Evolutionary conservation across 92 coral and sea anemone species (phyloP), one percentile per base, ranked within the genome.

Genomic region (Porites rus): DNA sequence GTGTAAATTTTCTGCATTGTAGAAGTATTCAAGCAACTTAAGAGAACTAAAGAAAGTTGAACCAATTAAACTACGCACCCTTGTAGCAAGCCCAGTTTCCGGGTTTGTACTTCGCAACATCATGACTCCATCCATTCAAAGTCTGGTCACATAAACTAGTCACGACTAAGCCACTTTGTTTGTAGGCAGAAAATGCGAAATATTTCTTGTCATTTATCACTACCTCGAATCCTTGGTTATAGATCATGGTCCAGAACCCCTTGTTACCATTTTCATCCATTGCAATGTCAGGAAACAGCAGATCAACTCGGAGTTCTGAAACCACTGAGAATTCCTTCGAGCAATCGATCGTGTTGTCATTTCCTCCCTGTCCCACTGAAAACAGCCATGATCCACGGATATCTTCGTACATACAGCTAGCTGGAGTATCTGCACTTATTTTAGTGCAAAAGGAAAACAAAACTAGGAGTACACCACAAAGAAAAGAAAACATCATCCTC

Each of bases 191-290:
- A 79, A 93, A 93, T 4, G 95, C 93, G 20, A 93, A 93, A 56
- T 79, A 93, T 69, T 87, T 87, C 56, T 53, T 83, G 0, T 89
- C 90, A 20, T 90, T 87, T 70, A 93, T 63, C 52, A 78, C 72
- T 72, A 93, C 95, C 59, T 93, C 95, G 43, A 93, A 93, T 4
- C 95, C 95, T 71, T 93, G 95, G 72, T 93, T 93, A 79, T 93
- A 93, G 17, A 93, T 93, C 93, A 93, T 73, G 28, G 95, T 93
- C 95, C 95, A 93, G 64, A 90, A 93, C 12, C 95, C 95, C 21
- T 38, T 22, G 65, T 90, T 90, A 25, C 89, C 93, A 3, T 73
- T 79, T 11, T 51, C 65, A 72, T 90, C 95, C 0, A 93, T 77
- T 21, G 93, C 95, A 16, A 90, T 13, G 71, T 93, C 95, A 1